Base-by-base conservation (phyloP, 2,797 vertebrate species). In the Acipenser ruthenus region DNA sequence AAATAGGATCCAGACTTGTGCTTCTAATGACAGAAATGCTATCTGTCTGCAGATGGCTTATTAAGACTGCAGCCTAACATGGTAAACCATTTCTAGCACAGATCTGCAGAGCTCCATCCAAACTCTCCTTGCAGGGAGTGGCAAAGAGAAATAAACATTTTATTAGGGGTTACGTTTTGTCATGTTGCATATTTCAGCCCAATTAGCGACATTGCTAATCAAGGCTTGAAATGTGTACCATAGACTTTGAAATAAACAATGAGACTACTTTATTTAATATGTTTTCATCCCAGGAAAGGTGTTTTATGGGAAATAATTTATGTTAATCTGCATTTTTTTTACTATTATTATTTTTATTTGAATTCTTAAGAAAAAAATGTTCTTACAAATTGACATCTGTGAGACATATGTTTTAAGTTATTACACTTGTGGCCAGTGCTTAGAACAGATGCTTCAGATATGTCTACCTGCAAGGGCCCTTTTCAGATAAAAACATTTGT, bases 61-160 rank as follows among this genome's bases (percentile, higher is more conserved):
- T 37, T 37, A 37, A 37, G 37, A 37, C 37, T 37, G 37, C 37
- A 37, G 37, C 37, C 37, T 37, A 37, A 4, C 37, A 5, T 37
- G 37, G 37, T 37, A 37, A 37, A 37, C 37, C 3, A 4, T 37
- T 37, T 37, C 37, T 37, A 37, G 37, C 37, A 37, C 37, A 37
- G 37, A 37, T 37, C 37, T 37, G 37, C 37, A 37, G 37, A 37
- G 3, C 37, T 4, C 37, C 37, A 37, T 37, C 37, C 37, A 37
- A 37, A 37, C 5, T 37, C 37, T 37, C 5, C 37, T 37, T 37
- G 62, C 62, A 62, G 72, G 75, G 79, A 71, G 77, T 79, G 76
- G 82, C 78, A 79, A 86, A 83, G 76, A 83, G 74, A 85, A 87
- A 89, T 87, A 87, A 87, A 88, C 84, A 84, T 75, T 80, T 86